A percentile compares a stretch with the other conserved stretches of the same genome.
Conservation (phyloP, 2,888 invertebrate species). For the Megalurothrips usitatus region DNA sequence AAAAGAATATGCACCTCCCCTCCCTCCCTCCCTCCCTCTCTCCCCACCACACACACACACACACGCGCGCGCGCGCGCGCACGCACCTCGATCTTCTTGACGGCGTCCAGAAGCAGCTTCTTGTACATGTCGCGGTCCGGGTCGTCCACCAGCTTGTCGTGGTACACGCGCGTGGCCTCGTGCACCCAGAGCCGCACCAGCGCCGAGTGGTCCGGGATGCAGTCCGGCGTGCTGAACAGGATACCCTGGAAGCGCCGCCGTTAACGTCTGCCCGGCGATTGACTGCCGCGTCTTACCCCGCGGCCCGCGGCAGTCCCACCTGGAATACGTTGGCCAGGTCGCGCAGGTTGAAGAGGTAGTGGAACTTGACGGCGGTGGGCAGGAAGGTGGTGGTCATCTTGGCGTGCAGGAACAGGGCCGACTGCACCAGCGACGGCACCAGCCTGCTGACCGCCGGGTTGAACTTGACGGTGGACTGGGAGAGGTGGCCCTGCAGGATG, state of each 20-base stretch:
- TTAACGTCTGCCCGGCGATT: conserved; percentile 29
- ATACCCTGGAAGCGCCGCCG: conserved; percentile 61
- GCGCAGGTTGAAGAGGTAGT: conserved; percentile 87
- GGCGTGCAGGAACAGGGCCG: conserved; percentile 71
- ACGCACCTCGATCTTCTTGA: conserved; percentile 61
- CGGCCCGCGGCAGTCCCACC: conserved; percentile 50
- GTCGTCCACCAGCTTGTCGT: conserved; percentile 84
- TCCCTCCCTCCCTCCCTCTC: no score
- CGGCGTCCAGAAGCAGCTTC: conserved; percentile 66
- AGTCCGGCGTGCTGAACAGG: conserved; percentile 73
- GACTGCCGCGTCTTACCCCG: neutral
- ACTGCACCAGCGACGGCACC: conserved; percentile 58
- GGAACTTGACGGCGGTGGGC: conserved; percentile 92
- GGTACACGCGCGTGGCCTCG: conserved; percentile 84
- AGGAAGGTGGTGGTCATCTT: conserved; percentile 72
- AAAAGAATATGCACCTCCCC: neutral
- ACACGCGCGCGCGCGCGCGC: no score
- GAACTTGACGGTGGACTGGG: conserved; percentile 64
- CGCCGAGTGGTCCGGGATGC: conserved; percentile 63
- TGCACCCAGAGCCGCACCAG: conserved; percentile 83
- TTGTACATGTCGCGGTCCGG: conserved; percentile 67
- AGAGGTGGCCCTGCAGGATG: conserved; percentile 73
- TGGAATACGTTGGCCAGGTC: conserved; percentile 93
- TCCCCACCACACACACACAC: no score
- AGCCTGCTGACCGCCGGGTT: conserved; percentile 55